phyloP scores from a whole-genome alignment of 2,113 vertebrate species.

The Archocentrus centrarchus region DNA sequence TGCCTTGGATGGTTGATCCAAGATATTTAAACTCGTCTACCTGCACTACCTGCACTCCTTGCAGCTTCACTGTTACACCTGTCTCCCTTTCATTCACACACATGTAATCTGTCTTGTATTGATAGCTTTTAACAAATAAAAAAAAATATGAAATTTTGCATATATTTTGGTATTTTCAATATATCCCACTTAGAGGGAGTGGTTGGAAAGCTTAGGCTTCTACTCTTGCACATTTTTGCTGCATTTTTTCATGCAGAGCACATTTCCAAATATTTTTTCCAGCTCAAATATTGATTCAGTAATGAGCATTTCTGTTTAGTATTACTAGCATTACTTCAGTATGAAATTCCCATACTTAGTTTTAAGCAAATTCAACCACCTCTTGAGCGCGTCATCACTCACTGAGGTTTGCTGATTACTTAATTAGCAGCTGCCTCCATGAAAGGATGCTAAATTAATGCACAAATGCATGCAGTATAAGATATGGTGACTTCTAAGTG shows the following conservation, averaged over 20 bases:
- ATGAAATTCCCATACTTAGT: background rate
- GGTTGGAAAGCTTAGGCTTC: background rate
- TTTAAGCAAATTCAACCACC: background rate
- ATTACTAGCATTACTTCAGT: background rate
- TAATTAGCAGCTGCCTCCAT: constrained; percentile 8
- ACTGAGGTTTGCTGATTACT: constrained; percentile 23
- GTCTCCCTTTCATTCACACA: background rate
- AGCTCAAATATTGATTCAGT: background rate
- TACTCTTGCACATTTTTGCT: background rate
- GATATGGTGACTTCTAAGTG: background rate
- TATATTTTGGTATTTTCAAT: background rate
- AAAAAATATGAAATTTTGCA: background rate
- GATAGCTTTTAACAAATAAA: background rate
- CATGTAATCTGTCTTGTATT: background rate
- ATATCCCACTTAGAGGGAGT: background rate
- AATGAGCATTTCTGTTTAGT: background rate
- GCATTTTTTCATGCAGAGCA: constrained; percentile 1
- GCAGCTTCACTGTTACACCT: background rate
- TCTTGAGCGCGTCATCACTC: background rate
- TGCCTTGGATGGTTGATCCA: background rate
- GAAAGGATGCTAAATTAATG: constrained; percentile 19
- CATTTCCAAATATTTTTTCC: constrained; percentile 11
- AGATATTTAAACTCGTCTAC: background rate
- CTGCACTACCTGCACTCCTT: background rate
- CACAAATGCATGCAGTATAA: background rate